Conservation (phyloP, 1,140 invertebrate genomes). For the Apis laboriosa region DNA sequence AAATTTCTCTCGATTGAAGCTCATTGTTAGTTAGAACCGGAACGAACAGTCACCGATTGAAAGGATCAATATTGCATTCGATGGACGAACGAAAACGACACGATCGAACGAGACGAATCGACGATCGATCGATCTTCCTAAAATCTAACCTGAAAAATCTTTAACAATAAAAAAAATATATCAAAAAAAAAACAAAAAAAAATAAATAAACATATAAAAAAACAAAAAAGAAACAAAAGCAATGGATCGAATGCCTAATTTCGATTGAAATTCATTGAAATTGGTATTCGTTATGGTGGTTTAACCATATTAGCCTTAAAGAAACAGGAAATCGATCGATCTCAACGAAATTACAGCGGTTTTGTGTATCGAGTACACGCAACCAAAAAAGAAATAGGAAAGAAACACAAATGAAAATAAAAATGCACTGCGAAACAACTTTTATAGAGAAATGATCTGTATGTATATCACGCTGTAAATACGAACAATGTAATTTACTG, state of each 20-base stretch:
- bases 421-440: conserved; percentile 49
- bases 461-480: conserved; percentile 65
- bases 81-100: conserved; percentile 40
- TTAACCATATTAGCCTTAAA: not conserved
- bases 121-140: conserved; percentile 33
- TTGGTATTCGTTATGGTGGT: not conserved
- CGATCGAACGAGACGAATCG: conserved; percentile 42
- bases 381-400: not conserved
- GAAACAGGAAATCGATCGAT: conserved; percentile 42
- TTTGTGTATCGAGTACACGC: conserved; percentile 51
- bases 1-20: conserved; percentile 1
- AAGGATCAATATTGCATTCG: not conserved
- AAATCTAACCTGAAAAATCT: not conserved
- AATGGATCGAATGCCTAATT: not conserved
- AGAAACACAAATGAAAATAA: not conserved
- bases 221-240: too few relatives aligned
- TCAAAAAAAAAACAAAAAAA: not conserved
- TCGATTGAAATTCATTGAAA: not conserved
- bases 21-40: not conserved
- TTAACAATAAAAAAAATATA: not conserved
- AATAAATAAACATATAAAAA: not conserved
- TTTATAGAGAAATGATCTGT: conserved; percentile 59
- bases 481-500: conserved; percentile 56
- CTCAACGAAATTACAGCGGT: conserved; percentile 65
- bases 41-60: not conserved